These are phyloP conservation scores for Patella ulyssiponensis DNA, from an alignment of 2,888 invertebrate genomes.

Conservation along the genomic window DNA sequence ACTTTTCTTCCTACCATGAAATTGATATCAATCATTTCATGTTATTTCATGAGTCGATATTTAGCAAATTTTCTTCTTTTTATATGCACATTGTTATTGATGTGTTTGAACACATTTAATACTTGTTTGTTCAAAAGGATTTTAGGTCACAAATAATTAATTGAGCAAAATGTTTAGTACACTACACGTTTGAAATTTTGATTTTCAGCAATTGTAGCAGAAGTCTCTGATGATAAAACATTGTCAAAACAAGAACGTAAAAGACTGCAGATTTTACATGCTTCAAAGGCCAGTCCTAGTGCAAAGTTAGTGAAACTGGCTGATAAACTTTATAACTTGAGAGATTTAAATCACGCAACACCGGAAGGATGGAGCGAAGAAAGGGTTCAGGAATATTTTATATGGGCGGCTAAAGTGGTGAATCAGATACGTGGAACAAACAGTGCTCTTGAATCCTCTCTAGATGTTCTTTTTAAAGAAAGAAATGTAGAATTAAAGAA, in stretches of 20 bases:
- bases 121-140: too few relatives aligned
- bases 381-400: conserved; percentile 78
- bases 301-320: conserved; percentile 86
- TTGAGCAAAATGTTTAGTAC: neutral
- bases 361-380: conserved; percentile 77
- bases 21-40: too few relatives aligned
- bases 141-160: neutral
- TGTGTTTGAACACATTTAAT: too few relatives aligned
- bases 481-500: conserved; percentile 37
- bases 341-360: conserved; percentile 78
- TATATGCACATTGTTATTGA: too few relatives aligned
- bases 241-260: conserved; percentile 79
- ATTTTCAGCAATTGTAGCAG: conserved; percentile 67
- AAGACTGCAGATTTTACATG: conserved; percentile 77
- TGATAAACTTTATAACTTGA: conserved; percentile 86
- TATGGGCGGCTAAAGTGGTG: conserved; percentile 81
- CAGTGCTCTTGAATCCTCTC: conserved; percentile 74
- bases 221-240: conserved; percentile 82
- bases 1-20: too few relatives aligned
- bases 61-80: too few relatives aligned
- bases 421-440: conserved; percentile 80
- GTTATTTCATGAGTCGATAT: too few relatives aligned
- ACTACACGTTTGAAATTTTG: neutral
- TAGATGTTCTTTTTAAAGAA: conserved; percentile 60
- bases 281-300: conserved; percentile 75